A percentile compares a stretch with the other conserved stretches of the same genome.
Evolutionary conservation across 2,797 vertebrate species (phyloP).

Genomic region (Bradypus variegatus): DNA sequence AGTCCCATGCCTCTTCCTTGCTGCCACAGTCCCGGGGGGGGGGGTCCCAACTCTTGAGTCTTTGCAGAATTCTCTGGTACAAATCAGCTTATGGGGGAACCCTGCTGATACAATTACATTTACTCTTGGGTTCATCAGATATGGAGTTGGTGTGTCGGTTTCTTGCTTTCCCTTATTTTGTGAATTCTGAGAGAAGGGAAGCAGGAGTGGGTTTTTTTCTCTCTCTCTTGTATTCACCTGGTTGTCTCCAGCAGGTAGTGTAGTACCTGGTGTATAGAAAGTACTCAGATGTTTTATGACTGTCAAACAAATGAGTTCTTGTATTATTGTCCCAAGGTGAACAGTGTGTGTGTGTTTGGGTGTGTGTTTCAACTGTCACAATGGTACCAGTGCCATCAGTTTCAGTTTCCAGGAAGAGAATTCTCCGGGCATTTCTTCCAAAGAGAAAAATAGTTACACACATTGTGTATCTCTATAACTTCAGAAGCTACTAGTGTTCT

Average conservation of each 20-base stretch:
- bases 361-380: background rate
- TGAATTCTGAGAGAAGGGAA: background rate
- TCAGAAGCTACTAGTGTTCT: background rate
- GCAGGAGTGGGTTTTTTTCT: background rate
- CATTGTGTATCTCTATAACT: background rate
- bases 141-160: background rate
- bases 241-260: background rate
- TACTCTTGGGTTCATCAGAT: background rate
- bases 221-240: background rate
- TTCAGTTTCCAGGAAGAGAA: background rate
- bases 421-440: background rate
- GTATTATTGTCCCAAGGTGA: background rate
- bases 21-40: background rate
- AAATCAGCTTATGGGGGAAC: background rate
- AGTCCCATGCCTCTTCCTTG: background rate
- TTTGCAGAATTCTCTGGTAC: background rate
- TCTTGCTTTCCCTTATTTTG: background rate
- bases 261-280: background rate
- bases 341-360: background rate
- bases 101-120: background rate
- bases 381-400: background rate
- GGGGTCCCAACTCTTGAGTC: background rate
- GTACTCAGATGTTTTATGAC: background rate
- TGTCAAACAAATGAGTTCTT: background rate
- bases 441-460: background rate